These are phyloP conservation scores for Mus spicilegus DNA, from an alignment of 2,113 vertebrate genomes.

Conservation along the genomic window DNA sequence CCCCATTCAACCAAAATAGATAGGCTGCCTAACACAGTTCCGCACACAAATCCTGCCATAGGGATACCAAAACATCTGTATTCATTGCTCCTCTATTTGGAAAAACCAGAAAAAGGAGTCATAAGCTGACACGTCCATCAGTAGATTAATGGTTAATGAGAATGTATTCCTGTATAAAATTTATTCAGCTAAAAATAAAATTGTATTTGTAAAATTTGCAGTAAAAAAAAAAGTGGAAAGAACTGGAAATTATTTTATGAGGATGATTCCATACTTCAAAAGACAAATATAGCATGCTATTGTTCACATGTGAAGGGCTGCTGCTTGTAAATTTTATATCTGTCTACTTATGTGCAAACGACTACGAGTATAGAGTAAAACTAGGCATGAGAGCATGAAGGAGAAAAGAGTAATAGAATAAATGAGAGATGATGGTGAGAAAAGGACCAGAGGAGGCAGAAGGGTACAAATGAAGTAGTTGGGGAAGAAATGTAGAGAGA, in stretches of 20 bases:
- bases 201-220: not conserved
- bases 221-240: not conserved
- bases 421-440: not conserved
- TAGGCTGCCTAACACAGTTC: too few relatives aligned
- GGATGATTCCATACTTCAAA: not conserved
- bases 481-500: not conserved
- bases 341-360: not conserved
- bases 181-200: not conserved
- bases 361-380: not conserved
- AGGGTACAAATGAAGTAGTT: not conserved
- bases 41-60: not conserved
- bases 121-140: not conserved
- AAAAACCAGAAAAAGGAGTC: not conserved
- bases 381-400: too few relatives aligned
- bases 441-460: not conserved
- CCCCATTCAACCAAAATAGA: too few relatives aligned
- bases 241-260: not conserved
- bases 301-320: not conserved
- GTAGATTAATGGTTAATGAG: not conserved
- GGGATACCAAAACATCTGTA: not conserved
- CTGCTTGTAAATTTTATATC: not conserved
- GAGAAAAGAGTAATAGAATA: not conserved
- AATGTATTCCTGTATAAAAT: not conserved
- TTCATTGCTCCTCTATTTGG: not conserved
- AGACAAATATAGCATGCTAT: not conserved